These are phyloP conservation scores for Hydriomena furcata DNA, from an alignment of 2,888 invertebrate species.

Conservation along the genomic window DNA sequence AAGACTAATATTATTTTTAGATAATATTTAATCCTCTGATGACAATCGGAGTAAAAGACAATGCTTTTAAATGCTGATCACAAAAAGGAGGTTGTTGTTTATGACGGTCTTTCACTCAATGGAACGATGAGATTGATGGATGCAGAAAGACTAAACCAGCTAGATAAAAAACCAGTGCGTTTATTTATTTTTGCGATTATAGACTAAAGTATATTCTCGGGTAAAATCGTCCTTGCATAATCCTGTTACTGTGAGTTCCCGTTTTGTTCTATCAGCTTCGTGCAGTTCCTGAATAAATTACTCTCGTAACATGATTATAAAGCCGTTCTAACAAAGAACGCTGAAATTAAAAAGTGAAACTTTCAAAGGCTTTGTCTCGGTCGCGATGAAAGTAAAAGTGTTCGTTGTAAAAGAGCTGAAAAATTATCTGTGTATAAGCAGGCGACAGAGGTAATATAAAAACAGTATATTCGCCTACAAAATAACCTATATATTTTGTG, in stretches of 20 bases:
- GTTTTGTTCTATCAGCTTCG: slow-evolving; percentile 1
- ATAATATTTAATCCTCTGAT: no score
- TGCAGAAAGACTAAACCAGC: no score
- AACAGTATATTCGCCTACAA: no score
- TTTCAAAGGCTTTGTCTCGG: slow-evolving; percentile 23
- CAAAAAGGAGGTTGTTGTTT: no score
- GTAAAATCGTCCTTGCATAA: slow-evolving; percentile 2
- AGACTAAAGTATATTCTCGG: background rate
- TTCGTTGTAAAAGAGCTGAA: slow-evolving; percentile 14
- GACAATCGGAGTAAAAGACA: no score
- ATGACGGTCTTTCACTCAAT: no score
- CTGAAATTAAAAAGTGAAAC: slow-evolving; percentile 22
- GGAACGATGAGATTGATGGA: no score
- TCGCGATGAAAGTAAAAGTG: slow-evolving; percentile 12
- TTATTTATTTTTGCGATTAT: no score
- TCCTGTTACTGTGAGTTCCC: background rate
- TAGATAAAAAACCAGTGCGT: no score
- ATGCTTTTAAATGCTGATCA: background rate
- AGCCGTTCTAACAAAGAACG: slow-evolving; percentile 19
- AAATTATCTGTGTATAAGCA: slow-evolving; percentile 7
- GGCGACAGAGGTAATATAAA: background rate
- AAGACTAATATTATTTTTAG: no score
- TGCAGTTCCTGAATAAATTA: slow-evolving; percentile 12
- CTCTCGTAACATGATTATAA: slow-evolving; percentile 16
- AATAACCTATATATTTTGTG: no score